Percentiles rank a stretch among this genome's conserved stretches.
phyloP scores from a whole-genome alignment of 2,888 invertebrate genomes.

The Coelinius sp. region DNA sequence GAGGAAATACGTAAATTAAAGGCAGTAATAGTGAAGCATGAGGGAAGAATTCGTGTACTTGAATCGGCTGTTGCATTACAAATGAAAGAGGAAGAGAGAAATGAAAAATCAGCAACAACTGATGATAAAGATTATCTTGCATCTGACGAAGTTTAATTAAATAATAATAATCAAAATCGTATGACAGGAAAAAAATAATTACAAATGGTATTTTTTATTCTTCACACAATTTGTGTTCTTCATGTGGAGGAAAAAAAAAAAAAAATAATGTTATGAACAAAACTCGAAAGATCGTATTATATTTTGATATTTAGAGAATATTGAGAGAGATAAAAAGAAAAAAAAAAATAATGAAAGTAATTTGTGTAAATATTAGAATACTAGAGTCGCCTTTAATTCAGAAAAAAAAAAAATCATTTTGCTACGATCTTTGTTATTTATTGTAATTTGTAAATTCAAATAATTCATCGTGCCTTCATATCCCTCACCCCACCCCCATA shows the following conservation, averaged over 20 bases:
- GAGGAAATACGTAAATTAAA: constrained; percentile 93
- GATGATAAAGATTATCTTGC: constrained; percentile 63
- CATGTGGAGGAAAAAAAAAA: constrained; percentile 42
- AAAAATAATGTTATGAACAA: constrained; percentile 48
- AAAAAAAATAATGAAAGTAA: too few species aligned
- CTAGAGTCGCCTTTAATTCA: constrained; percentile 63
- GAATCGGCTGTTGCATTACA: constrained; percentile 76
- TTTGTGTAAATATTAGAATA: constrained; percentile 70
- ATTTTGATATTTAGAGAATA: constrained; percentile 66
- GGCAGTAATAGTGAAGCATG: constrained; percentile 95
- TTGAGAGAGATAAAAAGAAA: constrained; percentile 21
- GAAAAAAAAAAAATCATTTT: constrained; percentile 49
- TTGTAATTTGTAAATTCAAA: constrained; percentile 60
- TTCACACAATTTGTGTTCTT: constrained; percentile 29
- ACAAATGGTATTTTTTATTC: constrained; percentile 51
- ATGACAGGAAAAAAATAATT: constrained; percentile 47
- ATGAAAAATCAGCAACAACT: constrained; percentile 62
- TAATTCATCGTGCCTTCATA: constrained; percentile 54
- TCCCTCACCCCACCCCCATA: constrained; percentile 34
- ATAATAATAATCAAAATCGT: constrained; percentile 22
- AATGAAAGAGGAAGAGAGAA: constrained; percentile 68
- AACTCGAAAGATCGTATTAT: constrained; percentile 62
- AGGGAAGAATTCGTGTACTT: constrained; percentile 86
- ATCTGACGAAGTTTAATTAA: constrained; percentile 67
- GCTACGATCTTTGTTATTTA: constrained; percentile 68